Evolutionary conservation across 2,888 invertebrate species (phyloP), one percentile per base, ranked within the genome.

Genomic region (Drymonia ruficornis): DNA sequence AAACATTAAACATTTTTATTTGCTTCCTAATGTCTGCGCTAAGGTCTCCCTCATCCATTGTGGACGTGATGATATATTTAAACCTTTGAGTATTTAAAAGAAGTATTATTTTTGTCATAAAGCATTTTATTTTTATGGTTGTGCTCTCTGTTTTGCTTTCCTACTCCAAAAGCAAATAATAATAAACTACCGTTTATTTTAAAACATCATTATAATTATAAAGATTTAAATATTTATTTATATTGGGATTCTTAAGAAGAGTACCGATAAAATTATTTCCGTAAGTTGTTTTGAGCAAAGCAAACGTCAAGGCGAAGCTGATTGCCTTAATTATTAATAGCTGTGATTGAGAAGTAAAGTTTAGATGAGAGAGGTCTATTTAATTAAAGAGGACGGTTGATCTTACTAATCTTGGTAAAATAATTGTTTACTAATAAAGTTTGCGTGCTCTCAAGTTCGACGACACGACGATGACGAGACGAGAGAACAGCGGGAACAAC

Each of bases 1-100:
- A 70, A 62, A 66, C 69, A 61, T 62, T 61, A 54, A 59, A 65
- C 47, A 34, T 55, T 67, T 70, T 71, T 68, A 70, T 71, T 53
- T 52, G 61, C 69, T 71, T 70, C 70, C 66, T 70, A 63, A 71
- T 70, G 66, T 60, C 56, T 40, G 59, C 50, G 52, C 38, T 71
- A 71, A 70, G 71, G 70, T 70, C 70, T 47, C 18, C 50, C 70
- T 47, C 18, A 49, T 46, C 18, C 49, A 16, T 29, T 55, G 53
- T 61, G 55, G 46, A 52, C 47, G 56, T 50, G 48, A 48, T 57
- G 55, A 55, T 62, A 51, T 50, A 54, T 56, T 42, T 56, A 51
- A 43, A 43, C 53, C 23, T 23, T 23, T 23, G 23, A 2, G 6
- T 23, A 23, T 0, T 23, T 23, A n/a, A n/a, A n/a, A 54, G 34